phyloP scores from a whole-genome alignment of 2,113 vertebrate genomes.

The Ceratotherium simum region DNA sequence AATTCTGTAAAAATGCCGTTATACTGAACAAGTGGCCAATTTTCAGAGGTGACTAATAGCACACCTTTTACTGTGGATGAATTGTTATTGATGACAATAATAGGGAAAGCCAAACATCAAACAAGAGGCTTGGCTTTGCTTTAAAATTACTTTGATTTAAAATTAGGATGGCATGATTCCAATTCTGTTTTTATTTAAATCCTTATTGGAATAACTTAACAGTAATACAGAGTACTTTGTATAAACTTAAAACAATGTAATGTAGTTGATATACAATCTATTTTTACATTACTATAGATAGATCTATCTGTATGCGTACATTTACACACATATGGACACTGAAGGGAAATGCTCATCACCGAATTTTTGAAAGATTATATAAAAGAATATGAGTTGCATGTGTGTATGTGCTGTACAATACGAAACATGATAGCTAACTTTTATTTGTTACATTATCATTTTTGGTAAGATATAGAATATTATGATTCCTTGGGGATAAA shows the following conservation, averaged over 20 bases:
- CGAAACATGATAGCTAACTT: background rate
- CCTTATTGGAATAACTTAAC: background rate
- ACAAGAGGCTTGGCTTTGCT: background rate
- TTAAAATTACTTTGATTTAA: background rate
- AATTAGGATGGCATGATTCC: background rate
- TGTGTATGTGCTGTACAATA: too few species aligned
- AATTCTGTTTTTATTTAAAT: background rate
- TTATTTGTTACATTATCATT: background rate
- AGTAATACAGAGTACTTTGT: background rate
- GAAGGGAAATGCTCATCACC: background rate
- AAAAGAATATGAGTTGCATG: background rate
- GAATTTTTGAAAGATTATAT: background rate
- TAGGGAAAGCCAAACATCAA: background rate
- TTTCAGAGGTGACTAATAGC: background rate
- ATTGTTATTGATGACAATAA: background rate
- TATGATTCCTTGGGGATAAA: background rate
- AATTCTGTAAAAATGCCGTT: constrained; percentile 10
- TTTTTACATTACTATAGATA: background rate
- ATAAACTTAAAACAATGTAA: background rate
- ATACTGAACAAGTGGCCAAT: background rate
- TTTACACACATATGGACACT: too few species aligned
- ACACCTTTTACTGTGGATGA: background rate
- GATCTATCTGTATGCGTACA: background rate
- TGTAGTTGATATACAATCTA: background rate
- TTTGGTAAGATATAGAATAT: background rate